These are phyloP conservation scores for Neodiprion virginianus DNA, from an alignment of 1,140 invertebrate genomes.

Conservation along the genomic window DNA sequence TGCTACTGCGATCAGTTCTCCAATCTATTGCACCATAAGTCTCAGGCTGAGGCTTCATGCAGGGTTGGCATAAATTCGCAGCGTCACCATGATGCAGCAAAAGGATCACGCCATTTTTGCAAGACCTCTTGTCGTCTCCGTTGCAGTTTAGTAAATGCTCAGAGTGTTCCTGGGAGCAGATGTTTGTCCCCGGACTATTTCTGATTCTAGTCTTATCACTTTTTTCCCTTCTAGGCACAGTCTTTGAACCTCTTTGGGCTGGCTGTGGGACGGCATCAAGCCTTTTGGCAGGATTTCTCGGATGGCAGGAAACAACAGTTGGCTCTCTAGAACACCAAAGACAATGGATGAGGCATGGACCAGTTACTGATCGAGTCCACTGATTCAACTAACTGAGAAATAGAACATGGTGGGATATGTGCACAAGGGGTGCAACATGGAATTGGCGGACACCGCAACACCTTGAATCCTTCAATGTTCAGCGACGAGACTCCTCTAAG, in stretches of 20 bases:
- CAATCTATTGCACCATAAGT: neutral
- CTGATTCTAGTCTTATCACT: slow-evolving; percentile 2
- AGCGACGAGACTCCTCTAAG: slow-evolving; percentile 53
- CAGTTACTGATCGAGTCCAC: too few species aligned
- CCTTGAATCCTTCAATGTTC: slow-evolving; percentile 51
- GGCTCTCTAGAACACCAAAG: slow-evolving; percentile 12
- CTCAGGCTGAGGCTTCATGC: neutral
- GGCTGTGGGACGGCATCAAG: neutral
- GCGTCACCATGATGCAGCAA: slow-evolving; percentile 37
- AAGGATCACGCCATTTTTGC: slow-evolving; percentile 32
- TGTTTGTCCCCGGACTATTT: slow-evolving; percentile 3
- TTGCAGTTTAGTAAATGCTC: neutral
- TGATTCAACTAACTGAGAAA: slow-evolving; percentile 13
- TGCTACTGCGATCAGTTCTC: too few species aligned
- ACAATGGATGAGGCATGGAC: neutral
- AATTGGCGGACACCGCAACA: slow-evolving; percentile 45
- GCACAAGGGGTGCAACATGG: slow-evolving; percentile 40
- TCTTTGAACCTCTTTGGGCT: neutral
- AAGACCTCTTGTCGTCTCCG: slow-evolving; percentile 20
- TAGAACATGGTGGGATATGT: slow-evolving; percentile 32
- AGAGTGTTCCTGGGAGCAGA: neutral
- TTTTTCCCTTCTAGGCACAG: neutral
- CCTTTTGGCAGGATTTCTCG: slow-evolving; percentile 4
- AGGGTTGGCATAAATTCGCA: slow-evolving; percentile 16
- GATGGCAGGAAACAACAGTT: neutral